Evolutionary conservation across 2,888 invertebrate genomes (phyloP), one percentile per base, ranked within the genome.

Genomic region (Thelaira solivaga): DNA sequence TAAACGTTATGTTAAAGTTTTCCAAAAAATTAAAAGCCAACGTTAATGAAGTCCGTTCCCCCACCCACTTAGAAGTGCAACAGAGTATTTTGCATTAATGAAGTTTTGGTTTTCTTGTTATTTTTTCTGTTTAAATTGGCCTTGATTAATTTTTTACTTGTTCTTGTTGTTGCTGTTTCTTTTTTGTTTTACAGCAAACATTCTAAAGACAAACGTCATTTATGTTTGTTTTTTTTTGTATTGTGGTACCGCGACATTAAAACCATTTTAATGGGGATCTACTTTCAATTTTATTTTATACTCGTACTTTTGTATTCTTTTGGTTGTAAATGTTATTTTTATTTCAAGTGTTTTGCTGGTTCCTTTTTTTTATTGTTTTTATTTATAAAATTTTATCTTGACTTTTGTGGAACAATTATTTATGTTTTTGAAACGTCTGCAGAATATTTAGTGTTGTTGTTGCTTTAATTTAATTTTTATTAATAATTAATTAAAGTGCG

Each of bases 161-260:
- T 47, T 39, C 4, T 62, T 31, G 11, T 34, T 4, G 1, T 41
- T 41, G 39, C 16, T 39, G 4, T 29, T 20, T 34, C 34, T 51
- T 18, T 34, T 24, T 36, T 13, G 34, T 45, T 31, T 55, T n/a
- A 39, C 31, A 61, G 61, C 47, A 62, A 68, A 75, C 62, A 75
- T 75, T 75, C 68, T 68, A 41, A 10, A 55, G 65, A 24, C 31
- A 51, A 75, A 55, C 61, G 47, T 75, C 67, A 62, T 75, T 55
- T 13, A 34, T 36, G 61, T 53, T 22, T 36, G 5, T 39, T 4
- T 8, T 29, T 43, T 13, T 13, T 24, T 1, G 7, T 20, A 26
- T 13, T 7, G 1, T 4, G 1, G 24, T 1, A 57, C n/a, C 22
- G 13, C 4, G 22, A 47, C 10, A 34, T 22, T 7, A 29, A 49